Percentiles rank a stretch among this genome's conserved stretches.
Conservation (phyloP, 1,140 invertebrate species). For the Drosophila mojavensis region DNA sequence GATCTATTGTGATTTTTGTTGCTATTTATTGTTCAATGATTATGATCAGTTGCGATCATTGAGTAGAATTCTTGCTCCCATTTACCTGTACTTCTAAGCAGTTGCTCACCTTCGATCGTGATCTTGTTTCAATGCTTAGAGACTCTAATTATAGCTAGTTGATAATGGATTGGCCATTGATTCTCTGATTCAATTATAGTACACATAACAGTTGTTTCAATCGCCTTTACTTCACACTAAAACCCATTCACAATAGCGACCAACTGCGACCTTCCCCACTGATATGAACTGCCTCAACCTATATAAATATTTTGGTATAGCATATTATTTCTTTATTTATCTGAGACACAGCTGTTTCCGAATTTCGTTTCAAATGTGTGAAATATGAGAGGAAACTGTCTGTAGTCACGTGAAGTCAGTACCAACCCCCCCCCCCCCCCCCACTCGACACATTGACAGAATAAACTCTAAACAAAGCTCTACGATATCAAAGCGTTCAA, state of each 20-base stretch:
- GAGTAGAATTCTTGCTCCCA: constrained; percentile 1
- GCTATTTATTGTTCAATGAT: too few species aligned
- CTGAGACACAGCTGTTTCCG: too few species aligned
- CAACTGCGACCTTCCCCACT: not conserved
- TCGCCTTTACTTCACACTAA: not conserved
- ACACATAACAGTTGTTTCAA: not conserved
- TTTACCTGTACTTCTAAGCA: constrained; percentile 14
- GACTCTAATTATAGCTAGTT: constrained; percentile 51
- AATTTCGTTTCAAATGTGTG: too few species aligned
- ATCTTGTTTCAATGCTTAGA: constrained; percentile 29
- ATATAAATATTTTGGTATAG: too few species aligned
- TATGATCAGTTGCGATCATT: not conserved
- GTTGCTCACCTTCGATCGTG: constrained; percentile 49
- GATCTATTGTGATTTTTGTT: not conserved
- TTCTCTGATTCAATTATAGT: not conserved
- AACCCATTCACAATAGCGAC: not conserved
- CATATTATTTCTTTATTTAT: too few species aligned
- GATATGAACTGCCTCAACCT: too few species aligned
- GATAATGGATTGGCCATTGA: constrained; percentile 53
- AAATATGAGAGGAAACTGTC: too few species aligned
- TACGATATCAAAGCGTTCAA: too few species aligned
- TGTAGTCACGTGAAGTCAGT: too few species aligned
- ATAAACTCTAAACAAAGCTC: too few species aligned
- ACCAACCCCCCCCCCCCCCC: too few species aligned
- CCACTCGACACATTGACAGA: too few species aligned